These are phyloP conservation scores for Rhagoletis pomonella DNA, from an alignment of 1,140 invertebrate genomes.

Conservation along the genomic window DNA sequence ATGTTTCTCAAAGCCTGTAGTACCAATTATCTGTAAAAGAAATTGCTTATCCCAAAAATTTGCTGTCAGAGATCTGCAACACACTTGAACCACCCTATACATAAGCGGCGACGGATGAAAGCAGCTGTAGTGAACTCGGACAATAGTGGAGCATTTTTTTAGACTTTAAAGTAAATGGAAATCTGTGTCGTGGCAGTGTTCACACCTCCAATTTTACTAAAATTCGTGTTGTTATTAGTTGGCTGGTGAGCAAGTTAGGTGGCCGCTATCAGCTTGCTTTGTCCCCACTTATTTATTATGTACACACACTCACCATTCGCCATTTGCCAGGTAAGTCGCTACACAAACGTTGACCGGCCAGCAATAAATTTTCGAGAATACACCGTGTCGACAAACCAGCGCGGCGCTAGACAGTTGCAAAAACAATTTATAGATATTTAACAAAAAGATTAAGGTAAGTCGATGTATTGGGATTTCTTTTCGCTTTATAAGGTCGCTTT, in stretches of 20 bases:
- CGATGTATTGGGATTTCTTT: not conserved
- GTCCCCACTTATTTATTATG: not conserved
- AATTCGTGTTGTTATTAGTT: not conserved
- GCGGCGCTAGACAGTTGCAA: not conserved
- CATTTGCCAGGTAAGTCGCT: not conserved
- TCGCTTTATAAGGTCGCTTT: not conserved
- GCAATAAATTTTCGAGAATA: slow-evolving; percentile 24
- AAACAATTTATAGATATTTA: not conserved
- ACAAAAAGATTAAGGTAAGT: not conserved
- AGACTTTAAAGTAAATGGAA: not conserved
- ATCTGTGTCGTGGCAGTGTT: not conserved
- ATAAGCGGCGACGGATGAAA: not conserved
- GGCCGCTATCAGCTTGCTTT: not conserved
- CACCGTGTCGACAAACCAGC: not conserved
- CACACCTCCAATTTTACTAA: not conserved
- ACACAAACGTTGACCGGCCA: slow-evolving; percentile 9
- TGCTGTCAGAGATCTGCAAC: not conserved
- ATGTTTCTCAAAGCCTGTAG: no score
- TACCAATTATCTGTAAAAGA: no score
- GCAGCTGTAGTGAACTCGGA: not conserved
- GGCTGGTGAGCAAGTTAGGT: not conserved
- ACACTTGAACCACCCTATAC: not conserved
- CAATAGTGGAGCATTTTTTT: not conserved
- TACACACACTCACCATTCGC: not conserved
- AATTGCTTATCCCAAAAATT: no score